phyloP scores from a whole-genome alignment of 2,888 invertebrate species.

The Platycheirus albimanus region DNA sequence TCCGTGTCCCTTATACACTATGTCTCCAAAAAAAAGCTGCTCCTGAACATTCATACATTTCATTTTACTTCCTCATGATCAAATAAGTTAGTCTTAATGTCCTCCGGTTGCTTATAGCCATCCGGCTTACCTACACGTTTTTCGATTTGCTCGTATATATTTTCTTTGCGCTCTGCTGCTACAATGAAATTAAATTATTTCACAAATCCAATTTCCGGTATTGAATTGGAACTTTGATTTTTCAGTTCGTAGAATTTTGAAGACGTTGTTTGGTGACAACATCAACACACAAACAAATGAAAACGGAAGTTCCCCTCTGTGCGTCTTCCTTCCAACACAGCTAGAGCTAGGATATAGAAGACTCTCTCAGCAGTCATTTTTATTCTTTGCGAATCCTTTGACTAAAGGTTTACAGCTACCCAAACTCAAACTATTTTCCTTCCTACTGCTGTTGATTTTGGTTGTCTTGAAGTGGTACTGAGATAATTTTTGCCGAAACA shows the following conservation, averaged over 20 bases:
- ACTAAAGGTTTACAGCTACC: slow-evolving; percentile 6
- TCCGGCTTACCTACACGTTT: slow-evolving; percentile 30
- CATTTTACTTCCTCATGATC: slow-evolving; percentile 6
- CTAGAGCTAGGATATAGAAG: not conserved
- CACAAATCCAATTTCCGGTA: slow-evolving; percentile 75
- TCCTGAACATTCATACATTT: not conserved
- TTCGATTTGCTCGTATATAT: slow-evolving; percentile 1
- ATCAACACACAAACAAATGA: slow-evolving; percentile 36
- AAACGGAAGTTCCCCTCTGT: slow-evolving; percentile 5
- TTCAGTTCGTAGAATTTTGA: slow-evolving; percentile 64
- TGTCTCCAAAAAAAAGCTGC: too few relatives aligned
- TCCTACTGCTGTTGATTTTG: slow-evolving; percentile 33
- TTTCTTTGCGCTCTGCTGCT: slow-evolving; percentile 22
- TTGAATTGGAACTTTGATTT: slow-evolving; percentile 76
- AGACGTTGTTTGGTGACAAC: slow-evolving; percentile 56
- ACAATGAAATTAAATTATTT: slow-evolving; percentile 75
- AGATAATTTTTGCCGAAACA: slow-evolving; percentile 48
- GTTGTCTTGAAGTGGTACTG: slow-evolving; percentile 44
- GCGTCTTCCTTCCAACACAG: not conserved
- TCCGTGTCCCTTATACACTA: too few relatives aligned
- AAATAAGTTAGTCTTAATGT: slow-evolving; percentile 19
- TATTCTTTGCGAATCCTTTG: slow-evolving; percentile 23
- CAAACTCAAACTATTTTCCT: not conserved
- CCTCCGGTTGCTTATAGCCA: slow-evolving; percentile 37
- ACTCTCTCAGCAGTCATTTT: too few relatives aligned